Evolutionary conservation across 2,797 vertebrate genomes (phyloP).

Genomic region (Crax fasciolata): DNA sequence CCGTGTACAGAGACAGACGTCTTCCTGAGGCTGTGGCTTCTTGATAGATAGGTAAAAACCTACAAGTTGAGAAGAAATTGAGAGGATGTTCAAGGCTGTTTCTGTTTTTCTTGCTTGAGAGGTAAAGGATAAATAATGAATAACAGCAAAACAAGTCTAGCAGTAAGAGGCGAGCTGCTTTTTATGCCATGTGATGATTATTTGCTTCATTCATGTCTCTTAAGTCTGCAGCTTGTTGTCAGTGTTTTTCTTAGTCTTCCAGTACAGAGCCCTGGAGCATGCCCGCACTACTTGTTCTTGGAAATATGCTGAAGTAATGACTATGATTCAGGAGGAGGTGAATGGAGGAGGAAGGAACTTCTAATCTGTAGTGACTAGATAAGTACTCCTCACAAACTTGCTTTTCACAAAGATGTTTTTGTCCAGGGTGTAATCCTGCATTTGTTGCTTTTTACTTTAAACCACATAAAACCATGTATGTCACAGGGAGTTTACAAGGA

Average conservation of each 20-base stretch:
- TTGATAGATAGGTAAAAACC: conserved; percentile 28
- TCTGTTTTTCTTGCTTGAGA: background rate
- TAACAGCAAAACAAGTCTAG: background rate
- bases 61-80: conserved; percentile 3
- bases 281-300: background rate
- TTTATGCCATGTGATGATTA: conserved; percentile 8
- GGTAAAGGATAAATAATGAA: conserved; percentile 13
- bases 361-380: background rate
- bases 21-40: conserved; percentile 3
- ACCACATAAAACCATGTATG: background rate
- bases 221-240: conserved; percentile 9
- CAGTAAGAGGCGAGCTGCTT: background rate
- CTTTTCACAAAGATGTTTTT: background rate
- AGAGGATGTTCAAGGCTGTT: background rate
- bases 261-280: background rate
- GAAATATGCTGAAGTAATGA: conserved; percentile 24
- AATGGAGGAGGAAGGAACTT: background rate
- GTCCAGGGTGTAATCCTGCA: fast-evolving
- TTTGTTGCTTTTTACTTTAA: background rate
- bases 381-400: background rate
- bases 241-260: background rate
- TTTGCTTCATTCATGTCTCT: conserved; percentile 35
- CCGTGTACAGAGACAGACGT: background rate
- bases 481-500: background rate
- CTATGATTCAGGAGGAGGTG: background rate